Base-by-base conservation (phyloP, 2,888 invertebrate species). In the Ophion slaviceki region DNA sequence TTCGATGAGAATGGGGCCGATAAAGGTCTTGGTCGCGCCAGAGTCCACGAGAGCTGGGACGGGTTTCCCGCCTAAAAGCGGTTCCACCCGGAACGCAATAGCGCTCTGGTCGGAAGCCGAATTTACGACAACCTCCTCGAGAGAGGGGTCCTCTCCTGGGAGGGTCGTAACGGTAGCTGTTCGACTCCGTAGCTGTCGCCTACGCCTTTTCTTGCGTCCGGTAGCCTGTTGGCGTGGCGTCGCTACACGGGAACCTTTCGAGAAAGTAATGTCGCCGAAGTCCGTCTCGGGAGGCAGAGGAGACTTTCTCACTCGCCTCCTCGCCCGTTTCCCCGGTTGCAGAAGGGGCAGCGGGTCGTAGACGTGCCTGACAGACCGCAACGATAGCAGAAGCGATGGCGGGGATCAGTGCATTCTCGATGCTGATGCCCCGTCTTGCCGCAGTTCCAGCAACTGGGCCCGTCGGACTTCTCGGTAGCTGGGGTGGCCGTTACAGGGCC, bases 351-450 rank as follows among this genome's bases (percentile, higher is more conserved):
- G 2, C 57, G 62, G 2, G 11, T 64, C 1, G 80, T 66, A 0
- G 66, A 67, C 8, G 62, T 71, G 11, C 74, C 72, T 3, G 74
- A 80, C 14, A 40, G 32, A 3, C 74, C 62, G 66, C 74, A 80
- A 47, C 80, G 62, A 17, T 80, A 57, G 36, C 74, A 80, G 10
- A 80, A 80, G 1, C 75, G 14, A 2, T 75, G 74, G 0, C 75
- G 67, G 1, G 75, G 14, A 5, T 81, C 75, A 0, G 61, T 5
- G n/a, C 82, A 76, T 2, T 82, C 68, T 0, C 82, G 68, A 17
- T 82, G 70, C 11, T 47, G 76, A 14, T 75, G 76, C 2, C 76
- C 82, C 5, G 67, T 2, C 2, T 76, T 62, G 0, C 17, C 24
- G 7, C 59, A 76, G 20, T 82, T 82, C 61, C 76, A 75, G 5